Base-by-base conservation (phyloP, 2,888 invertebrate genomes). In the Fragum sueziense region DNA sequence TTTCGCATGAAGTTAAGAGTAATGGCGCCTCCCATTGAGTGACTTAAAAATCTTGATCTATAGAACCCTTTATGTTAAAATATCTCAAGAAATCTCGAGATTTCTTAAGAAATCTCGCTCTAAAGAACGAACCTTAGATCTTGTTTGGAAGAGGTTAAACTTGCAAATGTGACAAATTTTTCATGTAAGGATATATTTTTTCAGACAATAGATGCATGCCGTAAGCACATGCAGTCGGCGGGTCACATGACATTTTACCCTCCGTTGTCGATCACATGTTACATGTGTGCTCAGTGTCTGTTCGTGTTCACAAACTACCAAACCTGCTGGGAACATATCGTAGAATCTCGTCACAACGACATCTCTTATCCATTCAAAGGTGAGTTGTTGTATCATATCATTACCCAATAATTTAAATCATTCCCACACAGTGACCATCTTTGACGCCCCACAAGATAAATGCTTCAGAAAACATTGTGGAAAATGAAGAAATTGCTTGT, bases 251-350 rank as follows among this genome's bases (percentile, higher is more conserved):
- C 52, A 22, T 80, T 77, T 29, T 62, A 68, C 25, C 74, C 78
- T 7, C 84, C 84, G 2, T 67, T 84, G 47, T 52, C 54, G 3
- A 68, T 84, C 14, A 54, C 74, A 2, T 77, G 71, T 9, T 84
- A 79, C 74, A 78, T 84, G 80, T 84, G 84, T 76, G 54, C 78
- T 6, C 84, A 84, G 59, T 84, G 84, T 61, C 74, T 84, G 7
- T 31, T 74, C 14, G 34, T 84, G 47, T 84, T 84, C 67, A 41
- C 54, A 6, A 74, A 27, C 51, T 62, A 70, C 25, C 71, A 62
- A 11, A 33, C 57, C 22, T 84, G 84, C 62, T 65, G 69, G 76
- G 37, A 62, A 33, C 84, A 84, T 51, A 76, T 84, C 1, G 74
- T 76, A 20, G 14, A 74, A 29, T 41, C 57, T 22, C 62, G 65